phyloP scores from a whole-genome alignment of 1,140 invertebrate species.

The Coenobita brevimanus region DNA sequence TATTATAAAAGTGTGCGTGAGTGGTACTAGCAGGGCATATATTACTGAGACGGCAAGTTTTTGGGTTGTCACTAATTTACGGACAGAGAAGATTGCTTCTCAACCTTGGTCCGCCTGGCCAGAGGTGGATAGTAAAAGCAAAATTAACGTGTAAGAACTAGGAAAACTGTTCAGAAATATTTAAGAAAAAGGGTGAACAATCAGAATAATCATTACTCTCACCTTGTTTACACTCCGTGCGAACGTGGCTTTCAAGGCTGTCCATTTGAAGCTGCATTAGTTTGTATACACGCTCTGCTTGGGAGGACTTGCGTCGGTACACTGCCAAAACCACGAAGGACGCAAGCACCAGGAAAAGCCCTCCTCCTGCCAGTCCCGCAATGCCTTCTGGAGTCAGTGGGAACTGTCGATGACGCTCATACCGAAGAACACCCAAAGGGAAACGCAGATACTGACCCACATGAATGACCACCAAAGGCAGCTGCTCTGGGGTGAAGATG shows the following conservation, averaged over 20 bases:
- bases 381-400: constrained; percentile 91
- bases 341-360: constrained; percentile 87
- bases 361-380: constrained; percentile 87
- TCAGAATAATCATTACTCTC: constrained; percentile 51
- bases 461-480: constrained; percentile 91
- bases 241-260: constrained; percentile 97
- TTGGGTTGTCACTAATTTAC: too few relatives aligned
- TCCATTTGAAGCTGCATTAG: constrained; percentile 99
- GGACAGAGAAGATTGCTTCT: too few relatives aligned
- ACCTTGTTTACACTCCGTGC: constrained; percentile 97
- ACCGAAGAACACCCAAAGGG: constrained; percentile 80
- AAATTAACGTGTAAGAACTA: too few relatives aligned
- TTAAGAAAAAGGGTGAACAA: background rate
- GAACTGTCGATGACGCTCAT: constrained; percentile 77
- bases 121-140: too few relatives aligned
- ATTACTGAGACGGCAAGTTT: too few relatives aligned
- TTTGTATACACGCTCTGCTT: constrained; percentile 96
- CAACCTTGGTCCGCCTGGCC: too few relatives aligned
- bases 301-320: constrained; percentile 92
- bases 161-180: too few relatives aligned
- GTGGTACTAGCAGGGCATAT: too few relatives aligned
- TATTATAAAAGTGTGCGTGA: too few relatives aligned
- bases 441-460: constrained; percentile 90
- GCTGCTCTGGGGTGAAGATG: constrained; percentile 81
- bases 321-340: constrained; percentile 90